phyloP scores from a whole-genome alignment of 1,140 invertebrate genomes.

The Protaetia brevitarsis region DNA sequence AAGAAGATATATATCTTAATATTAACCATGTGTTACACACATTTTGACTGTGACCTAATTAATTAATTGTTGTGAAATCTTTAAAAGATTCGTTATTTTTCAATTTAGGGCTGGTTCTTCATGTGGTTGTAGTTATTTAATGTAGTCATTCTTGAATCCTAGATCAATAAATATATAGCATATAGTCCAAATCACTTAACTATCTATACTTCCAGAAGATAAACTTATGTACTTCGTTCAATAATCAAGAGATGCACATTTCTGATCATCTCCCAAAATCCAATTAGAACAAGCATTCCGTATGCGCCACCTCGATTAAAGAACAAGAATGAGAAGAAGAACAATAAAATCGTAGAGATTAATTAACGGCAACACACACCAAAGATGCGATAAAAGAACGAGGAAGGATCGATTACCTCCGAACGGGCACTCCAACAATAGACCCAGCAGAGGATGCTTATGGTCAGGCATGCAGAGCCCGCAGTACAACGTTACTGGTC shows the following conservation, averaged over 20 bases:
- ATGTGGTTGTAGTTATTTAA: too few relatives aligned
- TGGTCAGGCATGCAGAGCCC: conserved; percentile 23
- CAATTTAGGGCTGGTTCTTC: too few relatives aligned
- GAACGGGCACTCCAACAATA: conserved; percentile 7
- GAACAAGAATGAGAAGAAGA: too few relatives aligned
- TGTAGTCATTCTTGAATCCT: too few relatives aligned
- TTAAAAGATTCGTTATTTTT: too few relatives aligned
- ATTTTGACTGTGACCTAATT: too few relatives aligned
- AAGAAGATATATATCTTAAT: too few relatives aligned
- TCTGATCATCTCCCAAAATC: not conserved
- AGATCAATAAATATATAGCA: too few relatives aligned
- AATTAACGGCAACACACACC: not conserved
- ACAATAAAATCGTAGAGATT: conserved; percentile 15
- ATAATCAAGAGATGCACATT: not conserved
- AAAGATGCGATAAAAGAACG: not conserved
- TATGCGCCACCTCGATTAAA: not conserved
- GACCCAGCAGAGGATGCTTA: conserved; percentile 19
- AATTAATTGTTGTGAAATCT: too few relatives aligned
- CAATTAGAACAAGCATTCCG: not conserved
- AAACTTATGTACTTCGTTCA: not conserved
- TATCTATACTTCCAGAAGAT: not conserved
- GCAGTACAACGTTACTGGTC: conserved; percentile 5
- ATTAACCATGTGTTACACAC: too few relatives aligned
- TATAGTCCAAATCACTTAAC: not conserved
- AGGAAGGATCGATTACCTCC: not conserved